Evolutionary conservation across 2,888 invertebrate genomes (phyloP), one percentile per base, ranked within the genome.

Genomic region (Rutpela maculata): DNA sequence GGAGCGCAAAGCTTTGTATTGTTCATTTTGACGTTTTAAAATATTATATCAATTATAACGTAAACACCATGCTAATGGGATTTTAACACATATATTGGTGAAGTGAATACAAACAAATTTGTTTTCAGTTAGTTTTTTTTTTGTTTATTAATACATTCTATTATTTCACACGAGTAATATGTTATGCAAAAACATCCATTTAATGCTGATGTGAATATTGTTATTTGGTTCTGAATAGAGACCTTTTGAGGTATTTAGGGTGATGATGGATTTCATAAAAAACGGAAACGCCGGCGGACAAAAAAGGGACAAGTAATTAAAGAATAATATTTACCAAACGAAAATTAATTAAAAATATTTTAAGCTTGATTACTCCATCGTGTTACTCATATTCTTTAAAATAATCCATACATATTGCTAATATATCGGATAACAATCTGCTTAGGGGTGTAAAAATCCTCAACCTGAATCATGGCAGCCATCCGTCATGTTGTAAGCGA

Each of bases 1-100:
- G 19, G 15, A 50, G 19, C 19, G 18, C 22, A 19, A 38, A 43
- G 43, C 70, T 60, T 35, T 43, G 60, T 43, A 60, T 60, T 70
- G 70, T 60, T 43, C 38, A 60, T 60, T 56, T 59, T 60, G 43
- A 70, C 59, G 70, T 70, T 70, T 59, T 57, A 70, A 70, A 70
- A 70, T 70, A 35, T 60, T 70, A 50, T 60, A 43, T 70, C 69
- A 69, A 35, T 69, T 69, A 69, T 35, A 31, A 26, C 57, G 38
- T 57, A 57, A 57, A 69, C 62, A 62, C 31, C 12, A 31, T 35
- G 18, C 69, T 69, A 59, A 69, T 69, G 67, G 67, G n/a, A 57
- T 69, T 69, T 69, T 69, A 56, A 69, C 69, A 57, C 35, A 57
- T 18, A 57, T 18, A 69, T 19, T 50, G 55, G 35, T 31, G 62